phyloP scores from a whole-genome alignment of 1,140 invertebrate species.

The Drosophila pectinifera region DNA sequence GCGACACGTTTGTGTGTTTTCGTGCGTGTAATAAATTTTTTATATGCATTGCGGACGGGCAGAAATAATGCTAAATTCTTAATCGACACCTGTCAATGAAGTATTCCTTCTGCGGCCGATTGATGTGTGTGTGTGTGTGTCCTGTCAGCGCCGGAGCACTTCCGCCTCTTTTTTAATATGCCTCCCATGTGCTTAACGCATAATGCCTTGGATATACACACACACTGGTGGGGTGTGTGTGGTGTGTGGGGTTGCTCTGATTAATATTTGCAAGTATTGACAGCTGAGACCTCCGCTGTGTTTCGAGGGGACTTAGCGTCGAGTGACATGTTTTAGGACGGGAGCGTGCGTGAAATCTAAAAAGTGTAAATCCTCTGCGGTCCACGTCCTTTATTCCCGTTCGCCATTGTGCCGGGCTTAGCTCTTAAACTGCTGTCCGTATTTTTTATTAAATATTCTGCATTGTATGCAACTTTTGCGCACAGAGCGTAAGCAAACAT shows the following conservation, averaged over 20 bases:
- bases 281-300: conserved; percentile 68
- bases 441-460: conserved; percentile 60
- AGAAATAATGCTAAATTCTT: conserved; percentile 82
- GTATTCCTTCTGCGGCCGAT: conserved; percentile 43
- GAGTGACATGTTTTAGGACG: conserved; percentile 69
- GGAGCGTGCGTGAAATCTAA: conserved; percentile 62
- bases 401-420: conserved; percentile 38
- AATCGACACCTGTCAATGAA: conserved; percentile 82
- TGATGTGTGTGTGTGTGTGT: conserved; percentile 45
- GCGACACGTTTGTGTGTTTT: conserved; percentile 81
- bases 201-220: conserved; percentile 41
- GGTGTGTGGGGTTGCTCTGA: conserved; percentile 49
- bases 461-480: conserved; percentile 40
- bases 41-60: conserved; percentile 72
- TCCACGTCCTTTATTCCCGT: conserved; percentile 1
- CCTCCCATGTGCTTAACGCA: conserved; percentile 59
- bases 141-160: conserved; percentile 22
- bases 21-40: conserved; percentile 83
- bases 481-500: conserved; percentile 41
- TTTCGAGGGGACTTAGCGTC: conserved; percentile 22
- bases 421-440: conserved; percentile 46
- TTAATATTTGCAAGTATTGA: conserved; percentile 80
- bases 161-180: conserved; percentile 69
- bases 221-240: conserved; percentile 46
- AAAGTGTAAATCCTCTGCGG: conserved; percentile 46